Evolutionary conservation across 2,888 invertebrate genomes (phyloP), one percentile per base, ranked within the genome.

Genomic region (Phaedon cochleariae): DNA sequence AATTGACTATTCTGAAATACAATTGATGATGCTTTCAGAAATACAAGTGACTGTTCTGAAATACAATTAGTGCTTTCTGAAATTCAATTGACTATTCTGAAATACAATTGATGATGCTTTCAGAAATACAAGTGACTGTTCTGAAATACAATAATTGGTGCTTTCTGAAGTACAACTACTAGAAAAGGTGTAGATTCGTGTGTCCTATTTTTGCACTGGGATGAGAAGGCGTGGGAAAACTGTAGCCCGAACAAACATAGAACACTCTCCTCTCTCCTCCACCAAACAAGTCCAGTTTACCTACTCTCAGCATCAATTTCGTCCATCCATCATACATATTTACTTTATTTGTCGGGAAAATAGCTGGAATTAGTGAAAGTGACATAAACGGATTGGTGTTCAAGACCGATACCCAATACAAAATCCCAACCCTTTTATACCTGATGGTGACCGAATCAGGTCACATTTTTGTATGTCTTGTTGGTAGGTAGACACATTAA

Each of bases 401-500:
- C n/a, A n/a, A n/a, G n/a, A n/a, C n/a, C n/a, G n/a, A n/a, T n/a
- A n/a, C 10, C 22, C 22, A 48, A 21, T 22, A 20, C 20, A 22
- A 15, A 45, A 45, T 26, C 22, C 37, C 37, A 57, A 45, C 57
- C 57, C 57, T 57, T 45, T 31, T 10, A 52, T 55, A 55, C 41
- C 55, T 45, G 41, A 1, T 7, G 26, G 7, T 26, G 26, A 52
- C 52, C 41, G 26, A 51, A 51, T 26, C 52, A 53, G 37, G 51
- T 53, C 41, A 52, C 41, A 52, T 60, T 52, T 45, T 41, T 60
- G 18, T 31, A 17, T 10, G 17, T 3, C 10, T 31, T 26, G 17
- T 59, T n/a, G 52, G 22, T n/a, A 37, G 52, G 51, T 57, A 57
- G 57, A 57, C 55, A n/a, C 22, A 55, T 41, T 55, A 55, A 55